Percentiles rank a stretch among this genome's conserved stretches.
Conservation (phyloP, 2,888 invertebrate species). For the Yponomeuta plumbellus region DNA sequence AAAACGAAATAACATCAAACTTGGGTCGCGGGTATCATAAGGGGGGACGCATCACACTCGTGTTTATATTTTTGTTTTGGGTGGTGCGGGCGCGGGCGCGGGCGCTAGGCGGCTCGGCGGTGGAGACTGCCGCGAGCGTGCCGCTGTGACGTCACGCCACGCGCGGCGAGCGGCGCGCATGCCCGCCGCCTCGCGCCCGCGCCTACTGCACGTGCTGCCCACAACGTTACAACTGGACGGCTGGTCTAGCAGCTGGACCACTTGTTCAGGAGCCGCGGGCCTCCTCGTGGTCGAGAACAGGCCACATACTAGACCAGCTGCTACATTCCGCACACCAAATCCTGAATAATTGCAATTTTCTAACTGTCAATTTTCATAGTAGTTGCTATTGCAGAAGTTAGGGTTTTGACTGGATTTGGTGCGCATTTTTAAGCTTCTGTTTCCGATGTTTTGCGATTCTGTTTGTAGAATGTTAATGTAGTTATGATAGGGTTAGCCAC, state of each 20-base stretch:
- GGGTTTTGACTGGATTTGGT: too few relatives aligned
- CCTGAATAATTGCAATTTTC: too few relatives aligned
- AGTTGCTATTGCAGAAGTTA: too few relatives aligned
- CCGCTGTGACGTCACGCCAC: slow-evolving; percentile 20
- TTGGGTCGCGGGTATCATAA: slow-evolving; percentile 42
- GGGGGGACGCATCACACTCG: slow-evolving; percentile 44
- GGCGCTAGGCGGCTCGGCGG: slow-evolving; percentile 21
- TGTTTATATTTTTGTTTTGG: slow-evolving; percentile 59
- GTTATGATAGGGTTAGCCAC: too few relatives aligned
- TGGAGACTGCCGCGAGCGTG: slow-evolving; percentile 31
- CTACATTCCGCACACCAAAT: too few relatives aligned
- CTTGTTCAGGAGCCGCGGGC: not conserved
- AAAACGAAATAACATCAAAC: slow-evolving; percentile 20
- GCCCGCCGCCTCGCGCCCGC: not conserved
- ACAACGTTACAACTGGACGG: not conserved
- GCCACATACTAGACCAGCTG: too few relatives aligned
- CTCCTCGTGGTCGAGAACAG: not conserved
- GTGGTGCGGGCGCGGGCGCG: slow-evolving; percentile 22
- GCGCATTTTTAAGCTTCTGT: too few relatives aligned
- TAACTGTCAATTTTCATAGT: too few relatives aligned
- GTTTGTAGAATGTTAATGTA: too few relatives aligned
- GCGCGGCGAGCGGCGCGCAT: slow-evolving; percentile 28
- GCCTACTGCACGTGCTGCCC: not conserved
- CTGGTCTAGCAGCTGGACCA: not conserved
- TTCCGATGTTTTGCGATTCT: too few relatives aligned